These are phyloP conservation scores for Albula goreensis DNA, from an alignment of 2,113 vertebrate species.

Conservation along the genomic window DNA sequence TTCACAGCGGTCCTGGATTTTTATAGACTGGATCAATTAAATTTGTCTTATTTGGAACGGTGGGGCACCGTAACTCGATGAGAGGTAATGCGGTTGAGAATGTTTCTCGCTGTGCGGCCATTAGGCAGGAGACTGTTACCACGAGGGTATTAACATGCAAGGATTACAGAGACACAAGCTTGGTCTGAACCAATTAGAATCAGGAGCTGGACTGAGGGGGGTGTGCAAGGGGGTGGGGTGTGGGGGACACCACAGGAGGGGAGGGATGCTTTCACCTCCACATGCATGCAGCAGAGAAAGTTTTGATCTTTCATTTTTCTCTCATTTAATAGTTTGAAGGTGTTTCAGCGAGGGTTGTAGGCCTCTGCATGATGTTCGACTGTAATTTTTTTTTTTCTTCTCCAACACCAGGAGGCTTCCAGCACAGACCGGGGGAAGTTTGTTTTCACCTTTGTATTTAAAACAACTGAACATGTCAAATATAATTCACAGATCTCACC, in stretches of 20 bases:
- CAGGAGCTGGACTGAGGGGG: constrained; percentile 41
- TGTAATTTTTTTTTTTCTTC: background rate
- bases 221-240: constrained; percentile 45
- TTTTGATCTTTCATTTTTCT: constrained; percentile 1
- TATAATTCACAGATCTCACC: background rate
- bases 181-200: constrained; percentile 66
- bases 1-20: constrained; percentile 71
- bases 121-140: constrained; percentile 76
- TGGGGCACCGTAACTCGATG: constrained; percentile 93
- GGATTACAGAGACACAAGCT: constrained; percentile 58
- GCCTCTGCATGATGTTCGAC: constrained; percentile 12
- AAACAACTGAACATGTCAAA: constrained; percentile 2
- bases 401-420: background rate
- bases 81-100: constrained; percentile 92
- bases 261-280: constrained; percentile 16
- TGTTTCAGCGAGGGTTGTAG: constrained; percentile 22
- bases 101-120: constrained; percentile 81
- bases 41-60: constrained; percentile 94
- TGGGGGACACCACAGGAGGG: constrained; percentile 24
- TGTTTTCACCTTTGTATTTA: background rate
- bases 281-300: background rate
- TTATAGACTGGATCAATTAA: constrained; percentile 89
- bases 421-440: background rate
- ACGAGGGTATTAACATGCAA: constrained; percentile 70
- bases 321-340: constrained; percentile 8